Percentiles rank a stretch among this genome's conserved stretches.
Evolutionary conservation across 2,113 vertebrate species (phyloP).

Genomic region (chimpanzee (Pan troglodytes)): NHGRI_mPanTro3-v2.1_pri NC_086016.1:20098001-20098500

Average conservation of each 20-base stretch:
- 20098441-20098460: neutral
- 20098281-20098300: neutral
- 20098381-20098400: neutral
- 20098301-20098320: neutral
- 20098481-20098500: neutral
- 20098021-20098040: neutral
- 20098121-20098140: too few species aligned
- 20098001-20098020: neutral
- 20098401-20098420: neutral
- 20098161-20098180: neutral
- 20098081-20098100: neutral
- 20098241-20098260: neutral
- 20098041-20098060: neutral
- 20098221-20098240: neutral
- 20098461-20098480: neutral
- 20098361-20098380: neutral
- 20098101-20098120: neutral
- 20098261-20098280: neutral
- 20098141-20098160: neutral
- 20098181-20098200: neutral
- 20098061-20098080: neutral
- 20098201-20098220: neutral
- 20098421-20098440: neutral
- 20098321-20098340: neutral
- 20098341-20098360: neutral